Evolutionary conservation across 2,888 invertebrate genomes (phyloP).

Genomic region (Ochropleura plecta): DNA sequence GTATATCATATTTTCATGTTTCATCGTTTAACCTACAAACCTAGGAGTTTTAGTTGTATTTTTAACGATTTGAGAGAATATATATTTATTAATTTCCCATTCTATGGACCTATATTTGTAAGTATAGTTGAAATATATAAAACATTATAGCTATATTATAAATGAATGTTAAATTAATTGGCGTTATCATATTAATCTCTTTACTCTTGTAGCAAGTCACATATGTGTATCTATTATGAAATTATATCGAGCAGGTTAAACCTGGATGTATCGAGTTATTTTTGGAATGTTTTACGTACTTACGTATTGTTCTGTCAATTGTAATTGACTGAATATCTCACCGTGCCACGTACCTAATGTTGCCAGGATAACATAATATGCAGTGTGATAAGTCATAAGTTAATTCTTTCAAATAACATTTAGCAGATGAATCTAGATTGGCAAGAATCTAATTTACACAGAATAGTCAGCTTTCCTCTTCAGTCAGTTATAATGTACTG

Average conservation of each 20-base stretch:
- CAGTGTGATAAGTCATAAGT: slow-evolving; percentile 9
- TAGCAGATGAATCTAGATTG: neutral
- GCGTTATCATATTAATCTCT: slow-evolving; percentile 42
- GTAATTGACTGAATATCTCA: slow-evolving; percentile 69
- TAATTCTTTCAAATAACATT: neutral
- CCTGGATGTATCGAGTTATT: slow-evolving; percentile 71
- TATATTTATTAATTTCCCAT: slow-evolving; percentile 20
- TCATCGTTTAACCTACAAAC: slow-evolving; percentile 1
- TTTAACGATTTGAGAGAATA: slow-evolving; percentile 31
- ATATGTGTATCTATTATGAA: slow-evolving; percentile 52
- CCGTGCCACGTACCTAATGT: slow-evolving; percentile 68
- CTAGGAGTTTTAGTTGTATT: slow-evolving; percentile 10
- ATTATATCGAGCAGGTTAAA: slow-evolving; percentile 63
- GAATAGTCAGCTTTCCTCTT: slow-evolving; percentile 4
- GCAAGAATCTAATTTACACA: neutral
- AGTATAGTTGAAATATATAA: slow-evolving; percentile 42
- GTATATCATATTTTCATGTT: slow-evolving; percentile 7
- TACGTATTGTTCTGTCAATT: slow-evolving; percentile 70
- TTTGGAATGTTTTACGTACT: slow-evolving; percentile 73
- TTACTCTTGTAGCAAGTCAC: slow-evolving; percentile 44
- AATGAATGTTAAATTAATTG: slow-evolving; percentile 48
- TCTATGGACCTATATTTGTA: slow-evolving; percentile 32
- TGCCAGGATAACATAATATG: slow-evolving; percentile 24
- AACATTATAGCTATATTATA: slow-evolving; percentile 34
- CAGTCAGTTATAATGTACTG: slow-evolving; percentile 29